Evolutionary conservation across 2,797 vertebrate genomes (phyloP).

Genomic region (Dipus sagitta): DNA sequence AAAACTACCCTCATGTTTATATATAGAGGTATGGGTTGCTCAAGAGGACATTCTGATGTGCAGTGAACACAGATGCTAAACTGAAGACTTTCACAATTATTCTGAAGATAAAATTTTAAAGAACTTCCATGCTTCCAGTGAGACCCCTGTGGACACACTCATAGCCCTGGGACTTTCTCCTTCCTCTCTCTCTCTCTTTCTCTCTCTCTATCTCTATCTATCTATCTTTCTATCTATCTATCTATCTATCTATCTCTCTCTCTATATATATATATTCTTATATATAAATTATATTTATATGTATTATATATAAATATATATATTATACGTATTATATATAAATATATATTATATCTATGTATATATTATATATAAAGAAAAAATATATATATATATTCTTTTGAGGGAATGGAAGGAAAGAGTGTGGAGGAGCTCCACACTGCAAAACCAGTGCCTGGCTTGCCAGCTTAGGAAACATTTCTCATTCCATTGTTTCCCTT

Average conservation of each 20-base stretch:
- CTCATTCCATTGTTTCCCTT: not conserved
- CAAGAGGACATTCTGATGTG: not conserved
- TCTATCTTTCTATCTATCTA: too few relatives aligned
- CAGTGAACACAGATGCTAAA: not conserved
- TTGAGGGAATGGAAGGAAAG: rapidly evolving
- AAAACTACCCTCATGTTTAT: not conserved
- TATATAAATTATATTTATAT: too few relatives aligned
- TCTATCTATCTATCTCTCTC: not conserved
- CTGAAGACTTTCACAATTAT: not conserved
- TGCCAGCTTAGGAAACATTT: not conserved
- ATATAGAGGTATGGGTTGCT: too few relatives aligned
- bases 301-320: too few relatives aligned
- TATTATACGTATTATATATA: too few relatives aligned
- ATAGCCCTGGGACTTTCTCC: not conserved
- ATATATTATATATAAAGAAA: too few relatives aligned
- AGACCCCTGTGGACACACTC: not conserved
- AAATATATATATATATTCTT: too few relatives aligned
- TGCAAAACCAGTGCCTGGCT: too few relatives aligned
- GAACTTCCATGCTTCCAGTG: not conserved
- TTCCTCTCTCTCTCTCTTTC: not conserved
- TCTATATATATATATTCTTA: too few relatives aligned
- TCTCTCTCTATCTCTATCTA: too few relatives aligned
- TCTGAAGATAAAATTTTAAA: not conserved
- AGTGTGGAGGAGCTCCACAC: rapidly evolving
- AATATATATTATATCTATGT: too few relatives aligned